Conservation (phyloP, 2,888 invertebrate species). For the Xestia sexstrigata region DNA sequence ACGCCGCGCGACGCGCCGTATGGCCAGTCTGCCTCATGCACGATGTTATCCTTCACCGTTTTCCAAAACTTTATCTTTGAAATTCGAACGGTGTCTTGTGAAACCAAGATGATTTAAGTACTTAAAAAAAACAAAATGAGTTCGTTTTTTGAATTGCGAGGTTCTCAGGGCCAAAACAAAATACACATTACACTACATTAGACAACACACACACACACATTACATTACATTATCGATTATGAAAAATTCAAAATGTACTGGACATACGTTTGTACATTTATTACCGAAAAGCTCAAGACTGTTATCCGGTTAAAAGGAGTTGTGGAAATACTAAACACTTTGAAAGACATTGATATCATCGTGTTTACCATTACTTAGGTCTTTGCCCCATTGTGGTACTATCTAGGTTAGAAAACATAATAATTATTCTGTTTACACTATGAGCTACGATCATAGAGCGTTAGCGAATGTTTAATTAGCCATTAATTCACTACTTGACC, state of each 20-base stretch:
- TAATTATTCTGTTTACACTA: slow-evolving; percentile 30
- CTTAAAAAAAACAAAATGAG: neutral
- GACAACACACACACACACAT: too few species aligned
- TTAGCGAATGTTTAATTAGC: slow-evolving; percentile 38
- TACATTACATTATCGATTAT: too few species aligned
- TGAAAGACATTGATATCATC: neutral
- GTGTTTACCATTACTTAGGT: neutral
- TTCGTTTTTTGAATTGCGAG: neutral
- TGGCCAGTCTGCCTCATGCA: too few species aligned
- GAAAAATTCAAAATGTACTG: too few species aligned
- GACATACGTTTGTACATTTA: too few species aligned
- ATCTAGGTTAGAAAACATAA: slow-evolving; percentile 6
- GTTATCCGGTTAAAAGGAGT: neutral
- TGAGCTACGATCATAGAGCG: slow-evolving; percentile 9
- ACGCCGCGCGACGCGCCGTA: accelerated
- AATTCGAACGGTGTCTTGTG: neutral
- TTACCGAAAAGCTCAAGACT: too few species aligned
- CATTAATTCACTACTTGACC: slow-evolving; percentile 46
- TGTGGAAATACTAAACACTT: neutral
- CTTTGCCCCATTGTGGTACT: neutral
- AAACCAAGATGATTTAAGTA: neutral
- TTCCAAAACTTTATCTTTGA: neutral
- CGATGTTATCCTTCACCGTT: too few species aligned
- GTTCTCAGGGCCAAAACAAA: too few species aligned
- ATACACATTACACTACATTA: too few species aligned